Base-by-base conservation (phyloP, 1,140 invertebrate species). In the Archivesica marissinica region DNA sequence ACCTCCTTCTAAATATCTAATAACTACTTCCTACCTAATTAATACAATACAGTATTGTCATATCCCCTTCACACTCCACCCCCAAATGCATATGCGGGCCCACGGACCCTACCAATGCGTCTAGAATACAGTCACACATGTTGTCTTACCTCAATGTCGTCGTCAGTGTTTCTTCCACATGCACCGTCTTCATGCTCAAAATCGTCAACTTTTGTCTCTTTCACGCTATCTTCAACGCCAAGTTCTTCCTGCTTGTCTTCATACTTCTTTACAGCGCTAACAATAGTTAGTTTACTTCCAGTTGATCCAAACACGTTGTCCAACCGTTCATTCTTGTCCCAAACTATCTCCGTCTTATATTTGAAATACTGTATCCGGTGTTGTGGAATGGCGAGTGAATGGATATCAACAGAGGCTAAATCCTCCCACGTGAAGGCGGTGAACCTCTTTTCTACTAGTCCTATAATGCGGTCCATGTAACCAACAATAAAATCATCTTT, bases 361-460 rank as follows among this genome's bases (percentile, higher is more conserved):
- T 95, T 95, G 85, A 95, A 95, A 86, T 95, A 95, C 66, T 94
- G 93, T 85, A 95, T 95, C 52, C 95, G 90, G 88, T 95, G 95
- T 83, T 95, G 94, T 0, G 95, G 95, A 41, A 95, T 92, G 0
- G 95, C 94, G n/a, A 95, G 90, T 39, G 92, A 93, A 68, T 92
- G 90, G 33, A 93, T 93, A 78, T 95, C 95, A 23, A 94, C 94
- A 33, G 92, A 88, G 1, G 94, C 92, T 7, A 95, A 88, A 85
- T 95, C 94, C 68, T 94, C 94, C 95, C 95, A 95, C 23, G 93
- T 93, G 86, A 95, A 95, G 9, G 90, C 88, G 2, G 89, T 88
- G 78, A 95, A 95, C 38, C 92, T 90, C 83, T 95, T 94, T 88
- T 95, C 95, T 38, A 94, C 87, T 20, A 95, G 86, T 7, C 95